These are phyloP conservation scores for Drosophila kikkawai DNA, from an alignment of 1,140 invertebrate genomes.

Conservation along the genomic window DNA sequence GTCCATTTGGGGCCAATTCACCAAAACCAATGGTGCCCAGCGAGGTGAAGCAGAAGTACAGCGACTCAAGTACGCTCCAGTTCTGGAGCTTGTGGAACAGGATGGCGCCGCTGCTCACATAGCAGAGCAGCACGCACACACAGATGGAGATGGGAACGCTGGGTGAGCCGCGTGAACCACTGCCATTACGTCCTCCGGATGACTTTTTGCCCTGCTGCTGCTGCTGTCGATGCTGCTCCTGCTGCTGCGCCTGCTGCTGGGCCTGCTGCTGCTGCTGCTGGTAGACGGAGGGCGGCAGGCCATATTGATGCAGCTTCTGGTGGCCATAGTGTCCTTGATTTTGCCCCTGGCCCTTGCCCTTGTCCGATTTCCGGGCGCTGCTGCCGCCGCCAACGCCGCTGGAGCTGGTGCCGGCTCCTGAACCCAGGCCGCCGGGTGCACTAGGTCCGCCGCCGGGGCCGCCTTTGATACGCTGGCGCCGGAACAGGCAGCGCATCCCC, in stretches of 20 bases:
- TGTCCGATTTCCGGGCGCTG: constrained; percentile 42
- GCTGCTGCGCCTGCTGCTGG: constrained; percentile 47
- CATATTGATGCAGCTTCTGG: constrained; percentile 66
- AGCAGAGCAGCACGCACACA: constrained; percentile 94
- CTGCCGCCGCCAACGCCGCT: constrained; percentile 16
- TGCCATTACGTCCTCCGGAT: constrained; percentile 7
- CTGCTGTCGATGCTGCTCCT: constrained; percentile 35
- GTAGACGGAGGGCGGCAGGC: constrained; percentile 56
- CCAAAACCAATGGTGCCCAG: constrained; percentile 96
- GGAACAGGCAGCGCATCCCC: constrained; percentile 82
- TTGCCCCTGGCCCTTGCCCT: constrained; percentile 45
- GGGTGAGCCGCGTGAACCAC: constrained; percentile 42
- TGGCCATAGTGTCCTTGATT: constrained; percentile 36
- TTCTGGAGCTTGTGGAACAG: constrained; percentile 95
- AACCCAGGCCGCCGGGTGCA: constrained; percentile 13
- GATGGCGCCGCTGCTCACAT: constrained; percentile 95
- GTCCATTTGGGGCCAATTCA: constrained; percentile 89
- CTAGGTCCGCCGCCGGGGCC: constrained; percentile 23
- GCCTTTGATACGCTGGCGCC: constrained; percentile 61
- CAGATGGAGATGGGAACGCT: constrained; percentile 95
- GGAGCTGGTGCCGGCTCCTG: constrained; percentile 15
- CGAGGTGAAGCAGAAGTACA: constrained; percentile 98
- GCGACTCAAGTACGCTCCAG: constrained; percentile 96
- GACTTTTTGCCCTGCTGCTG: constrained; percentile 42
- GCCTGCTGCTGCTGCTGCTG: constrained; percentile 59